Evolutionary conservation across 2,113 vertebrate species (phyloP), one percentile per base, ranked within the genome.

Genomic region (Etia nguti): DNA sequence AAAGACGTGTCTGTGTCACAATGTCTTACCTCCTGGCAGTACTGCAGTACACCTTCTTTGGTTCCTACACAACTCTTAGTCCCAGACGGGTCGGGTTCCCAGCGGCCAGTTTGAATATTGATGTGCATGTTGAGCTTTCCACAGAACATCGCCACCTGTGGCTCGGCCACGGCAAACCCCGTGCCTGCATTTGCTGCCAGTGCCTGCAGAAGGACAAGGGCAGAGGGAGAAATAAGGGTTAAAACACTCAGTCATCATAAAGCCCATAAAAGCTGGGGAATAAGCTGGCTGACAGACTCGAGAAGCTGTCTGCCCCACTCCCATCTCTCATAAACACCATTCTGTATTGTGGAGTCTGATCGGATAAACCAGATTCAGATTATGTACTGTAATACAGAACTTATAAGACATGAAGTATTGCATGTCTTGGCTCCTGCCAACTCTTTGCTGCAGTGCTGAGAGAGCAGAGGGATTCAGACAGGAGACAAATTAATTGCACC

Each of bases 41-140:
- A 99, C 89, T 98, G 97, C 92, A 99, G 97, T 90, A 99, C 96
- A 6, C 97, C 97, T 79, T 99, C 98, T 90, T 99, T 99, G 91
- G 94, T 97, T 92, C 95, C 96, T 57, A 98, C 93, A 90, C 99
- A 99, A 95, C 96, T 97, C 95, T 98, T 97, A 57, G 97, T 97
- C 80, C 98, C 97, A 0, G 98, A 96, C 38, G 98, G 96, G 94
- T 99, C 98, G 1, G 98, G 97, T 38, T 99, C 99, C 99, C 99
- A 99, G 92, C 98, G 98, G 83, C 98, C 98, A 15, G 98, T 99
- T 95, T 99, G 98, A 89, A 99, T 98, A 92, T 99, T 99, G 88
- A 99, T 96, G 1, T 99, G 98, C 99, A 99, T 99, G 93, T 99
- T 99, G 77, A 99, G 97, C 92, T 98, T 99, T 46, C 98, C 98